phyloP scores from a whole-genome alignment of 2,797 vertebrate genomes.

The Gephyroberyx darwinii region DNA sequence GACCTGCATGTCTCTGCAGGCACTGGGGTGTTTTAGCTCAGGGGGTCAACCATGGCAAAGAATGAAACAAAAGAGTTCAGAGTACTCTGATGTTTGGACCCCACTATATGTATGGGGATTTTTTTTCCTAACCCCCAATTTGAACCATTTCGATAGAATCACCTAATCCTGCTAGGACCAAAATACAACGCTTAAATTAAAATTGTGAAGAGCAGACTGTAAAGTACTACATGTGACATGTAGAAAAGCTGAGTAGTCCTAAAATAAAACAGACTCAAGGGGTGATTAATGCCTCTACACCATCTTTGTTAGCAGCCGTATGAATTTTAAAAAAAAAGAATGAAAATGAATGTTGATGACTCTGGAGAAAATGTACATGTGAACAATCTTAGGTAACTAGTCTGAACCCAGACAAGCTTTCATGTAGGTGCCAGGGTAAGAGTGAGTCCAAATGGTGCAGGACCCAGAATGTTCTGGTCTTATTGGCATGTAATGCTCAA shows the following conservation, averaged over 20 bases:
- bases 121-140: too few relatives aligned
- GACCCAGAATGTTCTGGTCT: constrained; percentile 35
- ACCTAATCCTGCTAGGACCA: neutral
- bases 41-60: constrained; percentile 32
- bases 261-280: neutral
- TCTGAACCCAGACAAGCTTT: neutral
- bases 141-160: too few relatives aligned
- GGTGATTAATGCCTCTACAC: neutral
- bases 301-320: neutral
- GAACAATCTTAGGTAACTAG: neutral
- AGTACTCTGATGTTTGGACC: too few relatives aligned
- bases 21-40: constrained; percentile 18
- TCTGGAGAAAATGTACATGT: neutral
- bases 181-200: neutral
- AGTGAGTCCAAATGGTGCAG: constrained; percentile 41
- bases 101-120: too few relatives aligned
- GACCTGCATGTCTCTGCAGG: constrained; percentile 35
- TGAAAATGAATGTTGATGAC: neutral
- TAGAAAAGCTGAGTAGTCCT: neutral
- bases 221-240: neutral
- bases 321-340: neutral
- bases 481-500: constrained; percentile 51
- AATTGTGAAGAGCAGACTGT: neutral
- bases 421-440: neutral
- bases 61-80: neutral